phyloP scores from a whole-genome alignment of 1,140 invertebrate species.

The Diachasma alloeum region DNA sequence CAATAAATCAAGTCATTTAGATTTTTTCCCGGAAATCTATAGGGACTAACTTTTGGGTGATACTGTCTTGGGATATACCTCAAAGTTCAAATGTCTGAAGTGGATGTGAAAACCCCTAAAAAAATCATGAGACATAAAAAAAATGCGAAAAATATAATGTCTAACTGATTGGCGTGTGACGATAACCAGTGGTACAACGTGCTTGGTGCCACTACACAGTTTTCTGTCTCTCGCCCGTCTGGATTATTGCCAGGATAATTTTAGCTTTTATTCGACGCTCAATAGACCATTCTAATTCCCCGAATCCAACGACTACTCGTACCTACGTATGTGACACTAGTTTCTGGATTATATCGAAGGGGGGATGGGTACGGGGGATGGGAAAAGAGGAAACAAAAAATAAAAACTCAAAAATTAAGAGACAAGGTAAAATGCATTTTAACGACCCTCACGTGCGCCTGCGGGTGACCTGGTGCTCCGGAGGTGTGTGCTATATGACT shows the following conservation, averaged over 20 bases:
- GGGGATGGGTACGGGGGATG: neutral
- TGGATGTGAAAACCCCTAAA: no score
- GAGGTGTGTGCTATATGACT: neutral
- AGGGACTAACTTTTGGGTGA: no score
- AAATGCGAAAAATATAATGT: slow-evolving; percentile 2
- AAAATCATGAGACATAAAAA: neutral
- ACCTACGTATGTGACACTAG: slow-evolving; percentile 33
- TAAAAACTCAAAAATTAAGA: neutral
- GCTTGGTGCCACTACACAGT: slow-evolving; percentile 14
- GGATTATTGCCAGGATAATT: slow-evolving; percentile 53
- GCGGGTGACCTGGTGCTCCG: neutral
- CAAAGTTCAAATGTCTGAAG: no score
- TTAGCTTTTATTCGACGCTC: slow-evolving; percentile 54
- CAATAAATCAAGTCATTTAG: no score
- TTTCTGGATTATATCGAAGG: slow-evolving; percentile 9
- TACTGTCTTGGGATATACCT: no score
- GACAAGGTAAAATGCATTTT: neutral
- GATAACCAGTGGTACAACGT: slow-evolving; percentile 26
- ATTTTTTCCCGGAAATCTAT: no score
- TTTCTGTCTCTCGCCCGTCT: slow-evolving; percentile 42
- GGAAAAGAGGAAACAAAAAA: neutral
- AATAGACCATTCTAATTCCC: slow-evolving; percentile 50
- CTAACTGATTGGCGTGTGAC: slow-evolving; percentile 28
- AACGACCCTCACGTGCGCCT: neutral
- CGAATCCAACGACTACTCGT: slow-evolving; percentile 36